Percentiles rank a stretch among this genome's conserved stretches.
Evolutionary conservation across 2,888 invertebrate genomes (phyloP).

Genomic region (Metellina segmentata): DNA sequence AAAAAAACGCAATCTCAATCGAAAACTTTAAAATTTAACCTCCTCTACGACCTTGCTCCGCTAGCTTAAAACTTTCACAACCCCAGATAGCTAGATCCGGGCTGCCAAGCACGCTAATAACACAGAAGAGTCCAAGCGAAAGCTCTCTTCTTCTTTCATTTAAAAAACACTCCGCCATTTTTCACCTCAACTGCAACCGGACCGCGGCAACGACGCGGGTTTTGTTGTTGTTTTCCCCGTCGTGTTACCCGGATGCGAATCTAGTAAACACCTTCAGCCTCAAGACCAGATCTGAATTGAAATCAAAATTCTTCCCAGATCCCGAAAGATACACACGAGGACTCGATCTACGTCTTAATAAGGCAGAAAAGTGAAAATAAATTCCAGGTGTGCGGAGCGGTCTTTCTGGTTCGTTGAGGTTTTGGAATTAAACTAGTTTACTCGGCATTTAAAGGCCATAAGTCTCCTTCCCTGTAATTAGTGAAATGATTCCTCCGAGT

Average conservation of each 20-base stretch:
- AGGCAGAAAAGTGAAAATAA: too few species aligned
- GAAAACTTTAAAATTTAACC: conserved; percentile 16
- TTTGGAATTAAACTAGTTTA: too few species aligned
- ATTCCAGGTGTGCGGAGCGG: too few species aligned
- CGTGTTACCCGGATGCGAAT: conserved; percentile 19
- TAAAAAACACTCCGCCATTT: conserved; percentile 8
- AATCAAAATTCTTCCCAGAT: too few species aligned
- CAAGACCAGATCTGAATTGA: too few species aligned
- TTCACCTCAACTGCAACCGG: not conserved
- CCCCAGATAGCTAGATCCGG: conserved; percentile 39
- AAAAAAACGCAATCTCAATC: not conserved
- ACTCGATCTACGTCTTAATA: too few species aligned
- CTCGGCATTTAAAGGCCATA: too few species aligned
- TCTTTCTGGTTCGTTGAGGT: too few species aligned
- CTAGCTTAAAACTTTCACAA: conserved; percentile 21
- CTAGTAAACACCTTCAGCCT: conserved; percentile 25
- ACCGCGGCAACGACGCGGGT: conserved; percentile 8
- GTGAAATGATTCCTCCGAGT: too few species aligned
- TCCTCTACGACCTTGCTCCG: conserved; percentile 29
- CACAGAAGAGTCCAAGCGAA: conserved; percentile 43
- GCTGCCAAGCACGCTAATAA: conserved; percentile 26
- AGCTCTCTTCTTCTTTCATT: conserved; percentile 24
- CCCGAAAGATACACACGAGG: too few species aligned
- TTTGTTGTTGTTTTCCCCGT: conserved; percentile 11
- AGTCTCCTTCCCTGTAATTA: too few species aligned